These are phyloP conservation scores for Trypoxylon attenuatum DNA, from an alignment of 2,888 invertebrate genomes.

Conservation along the genomic window DNA sequence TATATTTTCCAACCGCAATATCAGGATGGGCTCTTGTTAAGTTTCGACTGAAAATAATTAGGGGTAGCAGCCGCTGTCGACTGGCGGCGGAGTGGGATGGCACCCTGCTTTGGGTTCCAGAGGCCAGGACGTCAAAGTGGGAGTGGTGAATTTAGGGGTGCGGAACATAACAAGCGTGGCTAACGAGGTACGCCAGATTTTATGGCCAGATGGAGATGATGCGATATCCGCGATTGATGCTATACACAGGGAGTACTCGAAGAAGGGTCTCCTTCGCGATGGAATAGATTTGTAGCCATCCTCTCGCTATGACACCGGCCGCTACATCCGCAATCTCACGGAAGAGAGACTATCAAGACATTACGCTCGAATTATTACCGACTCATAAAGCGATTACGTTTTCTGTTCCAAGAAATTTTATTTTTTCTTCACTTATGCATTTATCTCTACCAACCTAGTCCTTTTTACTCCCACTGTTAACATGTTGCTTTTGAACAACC, in stretches of 20 bases:
- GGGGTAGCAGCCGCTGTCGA: slow-evolving; percentile 51
- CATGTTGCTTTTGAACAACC: too few relatives aligned
- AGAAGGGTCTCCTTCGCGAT: slow-evolving; percentile 41
- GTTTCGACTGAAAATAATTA: slow-evolving; percentile 66
- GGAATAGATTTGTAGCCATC: slow-evolving; percentile 42
- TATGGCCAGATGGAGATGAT: slow-evolving; percentile 72
- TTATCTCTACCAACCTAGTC: not conserved
- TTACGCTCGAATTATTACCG: slow-evolving; percentile 40
- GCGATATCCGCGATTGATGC: slow-evolving; percentile 70
- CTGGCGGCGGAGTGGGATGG: not conserved
- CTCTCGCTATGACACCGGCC: slow-evolving; percentile 43
- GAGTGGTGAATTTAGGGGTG: slow-evolving; percentile 54
- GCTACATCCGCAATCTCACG: slow-evolving; percentile 9
- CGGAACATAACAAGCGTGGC: slow-evolving; percentile 69
- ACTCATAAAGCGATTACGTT: not conserved
- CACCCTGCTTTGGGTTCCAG: not conserved
- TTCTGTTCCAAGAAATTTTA: not conserved
- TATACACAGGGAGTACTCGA: slow-evolving; percentile 34
- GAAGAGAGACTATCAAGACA: slow-evolving; percentile 32
- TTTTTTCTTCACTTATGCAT: not conserved
- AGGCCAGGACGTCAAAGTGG: slow-evolving; percentile 1
- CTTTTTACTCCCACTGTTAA: too few relatives aligned
- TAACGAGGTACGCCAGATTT: slow-evolving; percentile 72
- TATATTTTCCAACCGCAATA: slow-evolving; percentile 15
- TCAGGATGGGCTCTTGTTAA: slow-evolving; percentile 56